Evolutionary conservation across 2,888 invertebrate species (phyloP), one percentile per base, ranked within the genome.

Genomic region (Apeira syringaria): DNA sequence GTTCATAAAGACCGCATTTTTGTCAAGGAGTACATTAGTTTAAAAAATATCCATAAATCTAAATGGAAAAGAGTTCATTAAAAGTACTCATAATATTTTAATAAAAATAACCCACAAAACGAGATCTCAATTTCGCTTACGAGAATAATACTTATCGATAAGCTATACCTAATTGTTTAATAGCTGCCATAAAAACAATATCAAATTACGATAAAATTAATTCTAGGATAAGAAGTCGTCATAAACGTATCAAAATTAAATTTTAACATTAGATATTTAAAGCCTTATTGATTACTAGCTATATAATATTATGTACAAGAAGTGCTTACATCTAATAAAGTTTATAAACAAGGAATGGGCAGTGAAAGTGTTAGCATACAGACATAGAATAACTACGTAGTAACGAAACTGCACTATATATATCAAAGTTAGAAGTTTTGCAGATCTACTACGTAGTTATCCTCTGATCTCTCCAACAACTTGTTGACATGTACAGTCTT

Each of bases 291-390:
- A 36, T 18, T 39, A 52, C 31, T 36, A 50, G 24, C 45, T 55
- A 50, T 24, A 15, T 48, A 39, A 56, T 57, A 5, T n/a, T 17
- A 61, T 61, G 60, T 61, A 56, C 56, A 56, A 40, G 42, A 50
- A 33, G 46, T 48, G 38, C 46, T 31, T 40, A 46, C 31, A 31
- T 24, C 36, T 47, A 42, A 34, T 20, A 20, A 7, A 38, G 47
- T 41, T 39, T 48, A 31, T 47, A 59, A 52, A 52, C 57, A 53
- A 49, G 75, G 73, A 75, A 77, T 74, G 69, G 74, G 72, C 76
- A 77, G 77, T 76, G 74, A 55, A 36, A 30, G 40, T 31, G 45
- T 45, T 20, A 30, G 24, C 26, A 20, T n/a, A n/a, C n/a, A n/a
- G n/a, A n/a, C n/a, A n/a, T n/a, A n/a, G n/a, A n/a, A n/a, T n/a